Base-by-base conservation (phyloP, 2,888 invertebrate genomes). In the Ferrisia virgata region DNA sequence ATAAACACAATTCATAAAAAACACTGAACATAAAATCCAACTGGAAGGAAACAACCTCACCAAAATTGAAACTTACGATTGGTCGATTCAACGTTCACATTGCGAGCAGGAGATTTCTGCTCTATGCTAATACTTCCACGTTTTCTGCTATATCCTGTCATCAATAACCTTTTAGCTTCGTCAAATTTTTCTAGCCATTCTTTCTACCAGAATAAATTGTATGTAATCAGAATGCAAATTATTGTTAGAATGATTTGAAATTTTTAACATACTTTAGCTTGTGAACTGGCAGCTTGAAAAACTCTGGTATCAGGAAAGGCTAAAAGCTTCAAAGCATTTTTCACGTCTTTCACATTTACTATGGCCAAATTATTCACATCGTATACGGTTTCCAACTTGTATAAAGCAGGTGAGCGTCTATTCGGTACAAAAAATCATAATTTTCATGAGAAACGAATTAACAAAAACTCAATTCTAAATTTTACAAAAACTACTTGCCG, bases 101-200 rank as follows among this genome's bases (percentile, higher is more conserved):
- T 87, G 76, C 90, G 87, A 39, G 89, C 89, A 18, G 91, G 90
- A 11, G 90, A 89, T 86, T 89, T 89, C 86, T 90, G 90, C 87
- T 87, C 90, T 89, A 80, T 90, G 89, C 87, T 80, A 1, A 82
- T 69, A 33, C 82, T 85, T 47, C 43, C 81, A 8, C 85, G 85
- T 22, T 53, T 85, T 80, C 84, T 80, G 31, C 64, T 85, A 9
- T 86, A 84, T 33, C 84, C 40, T 11, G 72, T 79, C 8, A 85
- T 76, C 53, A 84, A 82, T 88, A 88, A 83, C 88, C 95, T 96
- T 88, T 98, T 96, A 0, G 96, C 95, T 86, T 94, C 92, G 88
- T 98, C 98, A 88, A 97, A 94, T 88, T 95, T 94, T 86, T 96
- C 96, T 86, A 98, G 90, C 98, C 98, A 98, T 88, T 97, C 96